Evolutionary conservation across 2,113 vertebrate genomes (phyloP), one percentile per base, ranked within the genome.

Genomic region (Pseudorectes ferrugineus): DNA sequence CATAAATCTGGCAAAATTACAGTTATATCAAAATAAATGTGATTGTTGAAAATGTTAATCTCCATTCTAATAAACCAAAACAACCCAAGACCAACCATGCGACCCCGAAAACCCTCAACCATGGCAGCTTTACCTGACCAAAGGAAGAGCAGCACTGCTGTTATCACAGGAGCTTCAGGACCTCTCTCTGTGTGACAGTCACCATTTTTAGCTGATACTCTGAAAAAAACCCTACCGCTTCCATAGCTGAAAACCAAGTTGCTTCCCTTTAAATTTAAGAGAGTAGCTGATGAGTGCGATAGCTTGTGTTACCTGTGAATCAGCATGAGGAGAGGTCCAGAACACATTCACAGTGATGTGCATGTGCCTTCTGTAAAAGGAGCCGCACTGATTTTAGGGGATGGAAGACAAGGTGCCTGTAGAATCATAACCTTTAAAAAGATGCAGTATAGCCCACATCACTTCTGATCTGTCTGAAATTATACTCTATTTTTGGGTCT

Each of bases 391-490:
- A 38, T 70, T 65, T 77, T 28, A 33, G 46, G 68, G 54, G 16
- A 8, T 49, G 43, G 86, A 82, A 88, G 63, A 33, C 83, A 91
- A 88, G 62, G 35, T 66, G 35, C 75, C 51, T 51, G 31, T 31
- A 16, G 63, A 77, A 80, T 31, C 54, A 28, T 86, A 84, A 72
- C 51, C 46, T 86, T 86, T 66, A 80, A 70, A 80, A 92, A 45
- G 5, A 18, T 3, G 6, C 35, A 17, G 7, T 36, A 6, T 51
- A 61, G 49, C 31, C 51, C 49, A 57, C 36, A 57, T 71, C 31
- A 29, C 49, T 74, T 66, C 51, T 61, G 36, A 85, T 62, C 73
- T 46, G 35, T 67, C 54, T 83, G 70, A 85, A 89, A 72, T 85
- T 46, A 42, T 42, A 13, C 38, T 81, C 38, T 82, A 7, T 67